A percentile compares a stretch with the other conserved stretches of the same genome.
These are phyloP conservation scores for Hylia prasina DNA, from an alignment of 2,113 vertebrate genomes.

Conservation along the genomic window DNA sequence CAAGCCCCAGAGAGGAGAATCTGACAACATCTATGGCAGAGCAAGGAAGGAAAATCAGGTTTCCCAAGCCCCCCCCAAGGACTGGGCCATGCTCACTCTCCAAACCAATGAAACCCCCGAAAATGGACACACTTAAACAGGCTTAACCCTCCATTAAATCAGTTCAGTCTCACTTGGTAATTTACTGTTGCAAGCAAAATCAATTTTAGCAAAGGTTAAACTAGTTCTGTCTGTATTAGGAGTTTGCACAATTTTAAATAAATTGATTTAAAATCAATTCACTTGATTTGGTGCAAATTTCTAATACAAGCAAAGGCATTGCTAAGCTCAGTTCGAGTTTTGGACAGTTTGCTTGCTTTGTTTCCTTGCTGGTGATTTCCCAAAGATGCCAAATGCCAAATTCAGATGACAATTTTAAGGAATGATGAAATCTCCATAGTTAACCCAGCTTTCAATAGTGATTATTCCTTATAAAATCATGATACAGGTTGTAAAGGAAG, in stretches of 20 bases:
- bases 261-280: conserved; percentile 52
- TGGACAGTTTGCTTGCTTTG: not conserved
- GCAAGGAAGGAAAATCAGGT: not conserved
- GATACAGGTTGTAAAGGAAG: not conserved
- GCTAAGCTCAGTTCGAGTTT: not conserved
- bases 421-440: not conserved
- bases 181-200: conserved; percentile 38
- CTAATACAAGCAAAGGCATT: not conserved
- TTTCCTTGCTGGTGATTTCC: not conserved
- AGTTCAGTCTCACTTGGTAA: conserved; percentile 29
- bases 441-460: not conserved
- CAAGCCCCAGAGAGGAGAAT: not conserved
- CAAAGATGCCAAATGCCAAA: not conserved
- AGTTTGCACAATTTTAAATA: conserved; percentile 17
- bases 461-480: not conserved
- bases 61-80: not conserved
- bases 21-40: not conserved
- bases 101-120: not conserved
- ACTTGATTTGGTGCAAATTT: conserved; percentile 2
- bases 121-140: conserved; percentile 29
- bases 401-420: not conserved
- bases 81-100: not conserved
- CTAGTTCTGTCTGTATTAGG: not conserved
- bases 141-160: conserved; percentile 52
- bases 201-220: conserved; percentile 57